Evolutionary conservation across 2,113 vertebrate species (phyloP), one percentile per base, ranked within the genome.

Genomic region (Meriones unguiculatus): DNA sequence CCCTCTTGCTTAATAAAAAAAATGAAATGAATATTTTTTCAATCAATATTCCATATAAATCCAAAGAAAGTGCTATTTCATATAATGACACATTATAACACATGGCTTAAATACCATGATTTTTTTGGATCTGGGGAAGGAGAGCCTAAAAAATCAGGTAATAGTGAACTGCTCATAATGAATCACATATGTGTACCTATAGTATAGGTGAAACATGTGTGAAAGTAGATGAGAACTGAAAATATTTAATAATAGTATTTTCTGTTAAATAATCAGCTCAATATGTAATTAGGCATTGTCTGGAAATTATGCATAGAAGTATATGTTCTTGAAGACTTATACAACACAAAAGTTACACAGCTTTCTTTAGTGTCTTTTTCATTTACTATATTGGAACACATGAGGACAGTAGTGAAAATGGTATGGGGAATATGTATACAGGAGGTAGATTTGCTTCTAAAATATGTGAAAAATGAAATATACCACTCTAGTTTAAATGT

Each of bases 191-290:
- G 11, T 50, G 46, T 87, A 73, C 59, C n/a, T 91, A 91, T 67
- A 62, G 89, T 89, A 95, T 32, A 91, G 15, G 18, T 4, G 2
- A n/a, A 87, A 93, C 89, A 32, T 59, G n/a, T n/a, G 84, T 73
- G 30, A 78, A 93, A 85, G 15, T 93, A 93, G 84, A 95, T 9
- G 25, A 95, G 22, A 91, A 88, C 3, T 10, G 41, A 54, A 95
- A 96, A 93, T 72, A 14, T 80, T 80, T 72, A 15, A 38, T 62
- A 78, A 28, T 7, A 28, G 15, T 86, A 91, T 78, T 65, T 35
- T 91, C 46, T 93, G 12, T 89, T 67, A 35, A 38, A 86, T 12
- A 69, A 54, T 78, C 69, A 91, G 25, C 1, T 15, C 25, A 82
- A 85, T 35, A 76, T 73, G 25, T 80, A 18, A 75, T 81, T 91